These are phyloP conservation scores for Macrosoma leucophasiata DNA, from an alignment of 2,888 invertebrate species.

Conservation along the genomic window DNA sequence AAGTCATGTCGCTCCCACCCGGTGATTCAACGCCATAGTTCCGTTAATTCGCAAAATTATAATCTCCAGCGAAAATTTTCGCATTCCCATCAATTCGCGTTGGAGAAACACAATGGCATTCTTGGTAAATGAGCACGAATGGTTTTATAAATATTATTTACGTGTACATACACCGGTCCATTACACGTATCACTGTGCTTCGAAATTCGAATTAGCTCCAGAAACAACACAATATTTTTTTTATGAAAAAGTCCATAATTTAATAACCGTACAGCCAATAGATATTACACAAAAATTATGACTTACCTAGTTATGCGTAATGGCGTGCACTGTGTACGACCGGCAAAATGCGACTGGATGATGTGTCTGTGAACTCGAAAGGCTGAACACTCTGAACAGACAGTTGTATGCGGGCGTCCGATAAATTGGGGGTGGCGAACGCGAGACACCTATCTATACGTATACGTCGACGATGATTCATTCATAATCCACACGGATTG, in stretches of 20 bases:
- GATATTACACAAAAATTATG: constrained; percentile 29
- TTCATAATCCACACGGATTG: constrained; percentile 24
- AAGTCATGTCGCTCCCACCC: constrained; percentile 46
- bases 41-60: constrained; percentile 38
- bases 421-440: constrained; percentile 40
- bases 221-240: too few species aligned
- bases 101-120: too few species aligned
- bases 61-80: constrained; percentile 13
- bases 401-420: constrained; percentile 26
- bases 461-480: constrained; percentile 43
- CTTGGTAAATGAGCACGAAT: too few species aligned
- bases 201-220: too few species aligned
- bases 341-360: constrained; percentile 58
- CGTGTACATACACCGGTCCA: too few species aligned
- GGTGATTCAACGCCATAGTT: constrained; percentile 29
- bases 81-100: too few species aligned
- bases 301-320: constrained; percentile 52
- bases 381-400: constrained; percentile 20
- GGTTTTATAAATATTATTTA: too few species aligned
- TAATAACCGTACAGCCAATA: too few species aligned
- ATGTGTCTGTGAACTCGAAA: constrained; percentile 26
- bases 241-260: too few species aligned
- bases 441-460: constrained; percentile 13
- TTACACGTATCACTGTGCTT: too few species aligned
- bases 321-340: constrained; percentile 46